Conservation (phyloP, 1,140 invertebrate genomes). For the Drosophila gunungcola region DNA sequence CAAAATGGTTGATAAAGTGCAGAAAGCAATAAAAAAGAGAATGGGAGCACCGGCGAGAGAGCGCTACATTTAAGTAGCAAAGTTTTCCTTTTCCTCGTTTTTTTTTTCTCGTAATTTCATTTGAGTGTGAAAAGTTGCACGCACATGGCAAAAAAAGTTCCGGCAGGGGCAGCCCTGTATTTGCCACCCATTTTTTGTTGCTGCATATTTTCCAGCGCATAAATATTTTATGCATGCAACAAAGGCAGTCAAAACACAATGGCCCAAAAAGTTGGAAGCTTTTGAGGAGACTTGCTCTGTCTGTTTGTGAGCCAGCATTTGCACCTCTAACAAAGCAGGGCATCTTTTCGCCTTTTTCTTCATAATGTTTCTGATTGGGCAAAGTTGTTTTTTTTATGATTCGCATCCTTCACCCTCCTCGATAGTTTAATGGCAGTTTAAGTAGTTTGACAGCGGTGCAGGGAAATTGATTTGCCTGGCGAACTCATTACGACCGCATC, state of each 20-base stretch:
- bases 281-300: conserved; percentile 31
- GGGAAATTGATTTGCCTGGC: conserved; percentile 35
- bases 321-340: conserved; percentile 75
- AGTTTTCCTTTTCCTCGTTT: conserved; percentile 48
- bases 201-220: conserved; percentile 78
- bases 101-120: conserved; percentile 65
- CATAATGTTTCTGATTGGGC: conserved; percentile 64
- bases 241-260: conserved; percentile 75
- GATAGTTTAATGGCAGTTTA: conserved; percentile 84
- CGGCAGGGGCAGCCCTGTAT: neutral
- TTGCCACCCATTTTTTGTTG: conserved; percentile 49
- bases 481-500: conserved; percentile 35
- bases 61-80: conserved; percentile 81
- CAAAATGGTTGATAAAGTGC: conserved; percentile 82
- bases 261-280: conserved; percentile 40
- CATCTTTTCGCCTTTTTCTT: conserved; percentile 56
- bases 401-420: conserved; percentile 40
- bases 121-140: conserved; percentile 82
- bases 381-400: conserved; percentile 18
- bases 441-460: conserved; percentile 67
- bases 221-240: conserved; percentile 82
- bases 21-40: conserved; percentile 61
- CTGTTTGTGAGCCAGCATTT: conserved; percentile 57
- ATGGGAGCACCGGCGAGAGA: conserved; percentile 22
- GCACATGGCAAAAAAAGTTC: conserved; percentile 46